Conservation (phyloP, 2,888 invertebrate genomes). For the Campoplex nolae region DNA sequence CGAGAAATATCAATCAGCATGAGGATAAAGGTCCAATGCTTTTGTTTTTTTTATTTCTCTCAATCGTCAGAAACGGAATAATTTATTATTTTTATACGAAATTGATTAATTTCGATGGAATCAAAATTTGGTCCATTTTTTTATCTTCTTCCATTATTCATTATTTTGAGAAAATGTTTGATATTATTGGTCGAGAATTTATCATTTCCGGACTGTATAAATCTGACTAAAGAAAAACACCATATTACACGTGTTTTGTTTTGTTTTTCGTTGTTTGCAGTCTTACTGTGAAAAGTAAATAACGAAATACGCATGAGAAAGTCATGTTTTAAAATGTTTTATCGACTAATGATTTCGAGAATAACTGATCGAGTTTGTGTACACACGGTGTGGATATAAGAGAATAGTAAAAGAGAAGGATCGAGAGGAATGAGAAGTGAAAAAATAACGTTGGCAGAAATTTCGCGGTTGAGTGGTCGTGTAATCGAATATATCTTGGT, state of each 20-base stretch:
- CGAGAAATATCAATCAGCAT: neutral
- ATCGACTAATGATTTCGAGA: slow-evolving; percentile 59
- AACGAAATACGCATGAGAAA: slow-evolving; percentile 19
- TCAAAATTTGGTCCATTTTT: neutral
- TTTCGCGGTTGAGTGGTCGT: slow-evolving; percentile 64
- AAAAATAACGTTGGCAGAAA: slow-evolving; percentile 48
- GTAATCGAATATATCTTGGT: slow-evolving; percentile 48
- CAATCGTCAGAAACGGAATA: neutral
- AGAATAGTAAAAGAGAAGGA: slow-evolving; percentile 18
- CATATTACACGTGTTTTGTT: neutral
- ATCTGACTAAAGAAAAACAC: neutral
- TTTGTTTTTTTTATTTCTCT: neutral
- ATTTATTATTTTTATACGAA: neutral
- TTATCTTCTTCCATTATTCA: neutral
- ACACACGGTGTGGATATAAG: slow-evolving; percentile 31
- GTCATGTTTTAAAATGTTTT: slow-evolving; percentile 46
- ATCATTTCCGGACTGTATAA: neutral
- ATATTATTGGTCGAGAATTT: neutral
- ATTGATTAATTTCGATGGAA: neutral
- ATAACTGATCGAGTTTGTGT: slow-evolving; percentile 23
- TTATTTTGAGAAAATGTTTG: neutral
- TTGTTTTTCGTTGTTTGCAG: neutral
- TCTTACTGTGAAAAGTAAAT: neutral
- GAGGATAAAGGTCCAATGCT: neutral
- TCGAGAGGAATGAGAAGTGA: slow-evolving; percentile 21